Evolutionary conservation across 2,888 invertebrate genomes (phyloP).

Genomic region (Embidobia sp.): DNA sequence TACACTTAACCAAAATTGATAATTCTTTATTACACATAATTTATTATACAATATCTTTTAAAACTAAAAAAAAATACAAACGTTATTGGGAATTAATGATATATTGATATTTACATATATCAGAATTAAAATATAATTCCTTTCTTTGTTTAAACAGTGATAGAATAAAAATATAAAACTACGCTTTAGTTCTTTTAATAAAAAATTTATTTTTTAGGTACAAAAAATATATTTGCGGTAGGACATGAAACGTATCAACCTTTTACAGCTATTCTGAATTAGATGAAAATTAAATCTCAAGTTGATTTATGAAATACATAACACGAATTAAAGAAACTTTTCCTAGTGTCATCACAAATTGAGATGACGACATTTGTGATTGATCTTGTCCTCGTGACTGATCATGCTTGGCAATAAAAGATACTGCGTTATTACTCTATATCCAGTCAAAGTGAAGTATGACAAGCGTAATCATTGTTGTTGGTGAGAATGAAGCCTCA

Average conservation of each 20-base stretch:
- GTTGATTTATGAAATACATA: conserved; percentile 42
- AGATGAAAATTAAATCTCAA: conserved; percentile 39
- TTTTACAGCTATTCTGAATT: conserved; percentile 31
- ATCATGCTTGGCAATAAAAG: conserved; percentile 49
- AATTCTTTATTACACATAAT: too few species aligned
- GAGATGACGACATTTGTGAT: conserved; percentile 47
- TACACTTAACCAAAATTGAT: too few species aligned
- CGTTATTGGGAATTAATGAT: too few species aligned
- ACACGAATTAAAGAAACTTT: conserved; percentile 29
- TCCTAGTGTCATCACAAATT: conserved; percentile 40
- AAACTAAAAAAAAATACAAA: too few species aligned
- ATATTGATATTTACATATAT: too few species aligned
- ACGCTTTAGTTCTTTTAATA: too few species aligned
- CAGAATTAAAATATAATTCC: too few species aligned
- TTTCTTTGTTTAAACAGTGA: too few species aligned
- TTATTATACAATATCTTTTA: conserved; percentile 50
- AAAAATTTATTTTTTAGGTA: too few species aligned
- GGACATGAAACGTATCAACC: conserved; percentile 25
- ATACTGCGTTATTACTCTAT: conserved; percentile 35
- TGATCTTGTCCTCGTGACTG: conserved; percentile 50
- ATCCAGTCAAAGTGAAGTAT: conserved; percentile 44
- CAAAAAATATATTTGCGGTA: too few species aligned
- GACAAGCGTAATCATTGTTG: conserved; percentile 53
- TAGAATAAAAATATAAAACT: too few species aligned
- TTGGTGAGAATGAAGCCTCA: conserved; percentile 11